phyloP scores from a whole-genome alignment of 2,888 invertebrate species.

The Drosophila robusta region DNA sequence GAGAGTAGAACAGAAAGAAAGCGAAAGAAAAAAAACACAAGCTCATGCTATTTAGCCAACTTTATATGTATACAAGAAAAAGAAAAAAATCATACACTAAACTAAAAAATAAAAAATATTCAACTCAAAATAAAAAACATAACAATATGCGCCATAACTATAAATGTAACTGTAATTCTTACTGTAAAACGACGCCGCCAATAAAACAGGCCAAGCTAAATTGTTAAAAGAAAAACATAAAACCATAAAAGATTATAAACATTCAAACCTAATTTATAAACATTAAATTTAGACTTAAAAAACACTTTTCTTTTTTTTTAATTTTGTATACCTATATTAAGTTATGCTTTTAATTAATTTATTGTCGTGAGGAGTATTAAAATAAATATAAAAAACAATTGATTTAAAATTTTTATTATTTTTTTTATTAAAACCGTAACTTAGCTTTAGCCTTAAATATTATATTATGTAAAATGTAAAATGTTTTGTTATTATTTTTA shows the following conservation, averaged over 20 bases:
- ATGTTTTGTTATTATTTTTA: constrained; percentile 80
- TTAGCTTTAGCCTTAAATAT: constrained; percentile 33
- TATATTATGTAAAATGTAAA: constrained; percentile 52
- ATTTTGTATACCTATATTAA: constrained; percentile 17
- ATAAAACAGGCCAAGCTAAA: constrained; percentile 46
- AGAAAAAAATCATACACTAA: constrained; percentile 1
- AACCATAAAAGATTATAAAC: constrained; percentile 17
- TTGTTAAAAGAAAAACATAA: constrained; percentile 26
- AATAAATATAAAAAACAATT: constrained; percentile 15
- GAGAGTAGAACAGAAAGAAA: constrained; percentile 10
- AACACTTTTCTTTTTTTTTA: constrained; percentile 5
- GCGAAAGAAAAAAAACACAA: constrained; percentile 20
- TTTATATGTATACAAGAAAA: constrained; percentile 33
- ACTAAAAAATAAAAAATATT: constrained; percentile 25
- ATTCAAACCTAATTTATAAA: constrained; percentile 19
- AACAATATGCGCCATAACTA: constrained; percentile 48
- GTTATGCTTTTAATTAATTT: constrained; percentile 45
- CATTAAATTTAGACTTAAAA: constrained; percentile 37
- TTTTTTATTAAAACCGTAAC: constrained; percentile 33
- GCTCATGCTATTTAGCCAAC: constrained; percentile 59
- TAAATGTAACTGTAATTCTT: constrained; percentile 37
- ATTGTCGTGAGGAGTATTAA: constrained; percentile 35
- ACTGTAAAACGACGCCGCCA: constrained; percentile 47
- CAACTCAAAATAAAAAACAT: constrained; percentile 30
- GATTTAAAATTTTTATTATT: constrained; percentile 11